Evolutionary conservation across 2,888 invertebrate species (phyloP), one percentile per base, ranked within the genome.

Genomic region (Catotricha subobsoleta): DNA sequence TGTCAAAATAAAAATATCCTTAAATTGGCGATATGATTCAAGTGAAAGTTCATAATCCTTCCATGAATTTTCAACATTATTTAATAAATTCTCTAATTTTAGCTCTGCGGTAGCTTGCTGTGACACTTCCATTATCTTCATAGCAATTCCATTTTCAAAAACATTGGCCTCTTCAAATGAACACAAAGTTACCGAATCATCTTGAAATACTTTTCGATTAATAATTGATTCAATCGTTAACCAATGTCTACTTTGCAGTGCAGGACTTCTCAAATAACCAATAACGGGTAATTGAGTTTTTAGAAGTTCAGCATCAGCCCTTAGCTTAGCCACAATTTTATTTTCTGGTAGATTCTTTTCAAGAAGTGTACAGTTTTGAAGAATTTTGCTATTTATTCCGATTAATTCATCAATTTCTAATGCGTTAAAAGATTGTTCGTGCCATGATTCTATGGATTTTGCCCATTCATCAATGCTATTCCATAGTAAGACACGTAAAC

Each of bases 61-160:
- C 88, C 90, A 91, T 3, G 77, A 65, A 48, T 80, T 80, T 59
- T 88, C 87, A 31, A 90, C 80, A 67, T 79, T 84, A 53, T 78
- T 81, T 6, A 91, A 64, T 52, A 90, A 68, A 7, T 65, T 63
- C 60, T 91, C 90, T 10, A 91, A 67, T 6, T 80, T 78, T 3
- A 80, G 78, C 57, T 92, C 91, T 3, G 88, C 86, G 50, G 82
- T 86, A 0, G 91, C 91, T 56, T 86, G 82, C 0, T 79, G 80
- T 0, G 88, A 81, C 8, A 91, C 74, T 54, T 90, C 86, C 72
- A 81, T 79, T 13, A 92, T 59, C 45, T 78, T 74, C 9, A 78
- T 72, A 0, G 75, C 72, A 2, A 52, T 48, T 10, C 46, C 51
- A 50, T 74, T 73, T 38, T 72, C 71, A 60, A 87, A 87, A 0